Conservation (phyloP, 2,797 vertebrate species). For the Sternotherus odoratus region DNA sequence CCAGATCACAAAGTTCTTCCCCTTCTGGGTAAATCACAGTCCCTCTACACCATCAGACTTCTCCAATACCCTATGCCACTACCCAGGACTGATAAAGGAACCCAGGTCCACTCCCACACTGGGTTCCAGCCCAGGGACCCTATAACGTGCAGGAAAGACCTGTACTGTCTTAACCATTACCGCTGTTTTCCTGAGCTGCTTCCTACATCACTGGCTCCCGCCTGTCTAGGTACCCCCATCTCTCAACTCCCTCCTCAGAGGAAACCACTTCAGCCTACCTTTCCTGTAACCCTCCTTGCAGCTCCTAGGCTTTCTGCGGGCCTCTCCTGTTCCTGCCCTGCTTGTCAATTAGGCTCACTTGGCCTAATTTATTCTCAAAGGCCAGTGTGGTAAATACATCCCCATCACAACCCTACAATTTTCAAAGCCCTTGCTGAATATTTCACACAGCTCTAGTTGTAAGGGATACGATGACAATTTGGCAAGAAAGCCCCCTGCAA, state of each 20-base stretch:
- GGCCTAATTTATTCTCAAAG: no score
- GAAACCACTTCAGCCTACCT: neutral
- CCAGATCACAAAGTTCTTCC: neutral
- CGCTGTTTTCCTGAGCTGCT: neutral
- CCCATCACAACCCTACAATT: no score
- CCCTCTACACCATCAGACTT: neutral
- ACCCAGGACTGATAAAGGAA: no score
- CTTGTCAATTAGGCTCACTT: no score
- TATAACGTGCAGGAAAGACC: neutral
- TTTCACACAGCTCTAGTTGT: neutral
- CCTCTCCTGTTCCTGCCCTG: no score
- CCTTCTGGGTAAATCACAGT: neutral
- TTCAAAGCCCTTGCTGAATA: slow-evolving; percentile 27
- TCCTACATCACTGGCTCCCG: neutral
- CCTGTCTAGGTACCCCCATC: neutral
- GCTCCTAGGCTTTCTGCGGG: neutral
- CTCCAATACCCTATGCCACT: neutral
- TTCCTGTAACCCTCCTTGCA: neutral
- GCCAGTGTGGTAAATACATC: no score
- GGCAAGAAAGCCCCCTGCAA: neutral
- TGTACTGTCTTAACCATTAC: neutral
- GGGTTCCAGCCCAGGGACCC: neutral
- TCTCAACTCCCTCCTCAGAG: neutral
- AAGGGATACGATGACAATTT: neutral
- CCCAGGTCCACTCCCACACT: neutral